Evolutionary conservation across 1,140 invertebrate genomes (phyloP).

Genomic region (Homalodisca vitripennis): DNA sequence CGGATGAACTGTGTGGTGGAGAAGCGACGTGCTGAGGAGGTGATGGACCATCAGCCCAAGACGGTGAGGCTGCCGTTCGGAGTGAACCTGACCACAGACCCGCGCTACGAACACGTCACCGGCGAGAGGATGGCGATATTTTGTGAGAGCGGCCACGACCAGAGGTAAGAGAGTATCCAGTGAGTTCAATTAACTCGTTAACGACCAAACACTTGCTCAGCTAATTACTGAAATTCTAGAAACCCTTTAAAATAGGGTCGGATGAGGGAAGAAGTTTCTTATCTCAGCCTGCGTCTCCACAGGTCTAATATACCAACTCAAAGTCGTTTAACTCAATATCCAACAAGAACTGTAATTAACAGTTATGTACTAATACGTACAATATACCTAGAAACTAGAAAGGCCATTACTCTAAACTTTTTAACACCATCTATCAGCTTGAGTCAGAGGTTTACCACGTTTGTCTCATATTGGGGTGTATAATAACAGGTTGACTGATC

Average conservation of each 20-base stretch:
- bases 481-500: no score
- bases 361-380: no score
- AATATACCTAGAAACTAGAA: no score
- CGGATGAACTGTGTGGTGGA: slow-evolving; percentile 88
- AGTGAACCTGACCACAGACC: slow-evolving; percentile 64
- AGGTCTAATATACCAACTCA: neutral
- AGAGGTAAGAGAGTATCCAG: slow-evolving; percentile 40
- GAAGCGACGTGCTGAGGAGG: slow-evolving; percentile 75
- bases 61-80: slow-evolving; percentile 64
- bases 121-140: slow-evolving; percentile 84
- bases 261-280: neutral
- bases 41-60: slow-evolving; percentile 71
- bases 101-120: slow-evolving; percentile 66
- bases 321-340: no score
- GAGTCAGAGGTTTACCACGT: no score
- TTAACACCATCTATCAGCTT: no score
- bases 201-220: neutral
- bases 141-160: slow-evolving; percentile 65
- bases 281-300: neutral
- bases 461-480: no score
- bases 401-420: no score
- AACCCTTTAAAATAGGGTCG: neutral
- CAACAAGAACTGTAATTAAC: no score
- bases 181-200: neutral
- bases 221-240: neutral